A percentile compares a stretch with the other conserved stretches of the same genome.
phyloP scores from a whole-genome alignment of 2,113 vertebrate genomes.

The Cariama cristata region DNA sequence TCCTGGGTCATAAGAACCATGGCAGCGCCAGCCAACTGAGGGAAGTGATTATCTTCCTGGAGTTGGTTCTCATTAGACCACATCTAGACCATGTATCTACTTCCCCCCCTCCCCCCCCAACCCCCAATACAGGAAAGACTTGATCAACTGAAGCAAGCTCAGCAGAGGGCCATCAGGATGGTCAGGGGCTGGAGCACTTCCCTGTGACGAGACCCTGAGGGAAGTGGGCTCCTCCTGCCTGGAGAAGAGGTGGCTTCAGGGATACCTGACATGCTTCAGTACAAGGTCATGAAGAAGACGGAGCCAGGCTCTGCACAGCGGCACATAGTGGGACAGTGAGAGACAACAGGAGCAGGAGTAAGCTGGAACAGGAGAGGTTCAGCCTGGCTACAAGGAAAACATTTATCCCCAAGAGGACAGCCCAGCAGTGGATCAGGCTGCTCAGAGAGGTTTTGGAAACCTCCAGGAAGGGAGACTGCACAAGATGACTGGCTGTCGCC shows the following conservation, averaged over 20 bases:
- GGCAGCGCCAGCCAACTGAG: background rate
- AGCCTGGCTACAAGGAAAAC: background rate
- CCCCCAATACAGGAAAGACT: background rate
- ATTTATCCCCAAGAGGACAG: background rate
- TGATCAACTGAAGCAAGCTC: background rate
- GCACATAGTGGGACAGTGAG: background rate
- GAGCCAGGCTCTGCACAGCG: background rate
- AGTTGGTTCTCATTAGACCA: background rate
- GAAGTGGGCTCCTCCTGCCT: background rate
- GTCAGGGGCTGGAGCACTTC: background rate
- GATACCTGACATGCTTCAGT: background rate
- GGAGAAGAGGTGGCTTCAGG: background rate
- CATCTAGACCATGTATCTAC: too few species aligned
- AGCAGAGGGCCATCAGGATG: background rate
- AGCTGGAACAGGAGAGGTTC: background rate
- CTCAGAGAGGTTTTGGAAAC: background rate
- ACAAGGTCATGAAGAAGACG: background rate
- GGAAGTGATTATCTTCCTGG: background rate
- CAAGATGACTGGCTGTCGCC: too few species aligned
- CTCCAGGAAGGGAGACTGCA: background rate
- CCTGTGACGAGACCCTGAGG: background rate
- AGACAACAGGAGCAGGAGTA: background rate
- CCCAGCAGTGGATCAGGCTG: background rate
- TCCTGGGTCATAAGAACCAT: background rate
- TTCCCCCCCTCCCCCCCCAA: too few species aligned